Base-by-base conservation (phyloP, 2,888 invertebrate species). In the Leucania comma region DNA sequence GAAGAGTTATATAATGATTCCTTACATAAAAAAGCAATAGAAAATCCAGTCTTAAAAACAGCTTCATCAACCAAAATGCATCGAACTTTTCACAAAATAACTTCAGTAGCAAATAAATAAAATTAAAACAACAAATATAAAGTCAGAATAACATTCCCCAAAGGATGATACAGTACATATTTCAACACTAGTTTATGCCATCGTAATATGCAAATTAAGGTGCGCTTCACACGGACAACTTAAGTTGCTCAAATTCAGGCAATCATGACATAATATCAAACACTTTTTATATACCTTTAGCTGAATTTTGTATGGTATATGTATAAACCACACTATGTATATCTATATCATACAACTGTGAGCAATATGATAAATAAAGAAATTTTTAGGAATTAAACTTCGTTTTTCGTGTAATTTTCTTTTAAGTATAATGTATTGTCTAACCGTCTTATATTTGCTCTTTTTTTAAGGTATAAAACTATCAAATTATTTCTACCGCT, bases 81-180 rank as follows among this genome's bases (percentile, higher is more conserved):
- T 63, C n/a, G 4, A 26, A 26, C 4, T 72, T 42, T 38, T 48
- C 46, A 17, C n/a, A 32, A 29, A 20, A 32, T 17, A 26, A 22
- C 26, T 63, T 3, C 3, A 42, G 4, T 42, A 14, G 0, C 24
- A 35, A 57, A 46, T 22, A 35, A 67, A 75, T 57, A 20, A 75
- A 67, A 58, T 75, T 42, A 51, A 67, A 67, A 67, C 50, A 51
- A 46, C 6, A 58, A 51, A 35, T 58, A 51, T 3, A 53, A 58
- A 29, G n/a, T 46, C 32, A 24, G 46, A 24, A 75, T 75, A 75
- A 51, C 20, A 64, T n/a, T 72, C 38, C 26, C 26, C 29, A 42
- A 35, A 42, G 50, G 46, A 42, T 9, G 54, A n/a, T 22, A 10
- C 38, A 42, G 53, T 66, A 35, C 26, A 72, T 78, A 24, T 75